Evolutionary conservation across 2,888 invertebrate species (phyloP).

Genomic region (Heliconius ethilla): DNA sequence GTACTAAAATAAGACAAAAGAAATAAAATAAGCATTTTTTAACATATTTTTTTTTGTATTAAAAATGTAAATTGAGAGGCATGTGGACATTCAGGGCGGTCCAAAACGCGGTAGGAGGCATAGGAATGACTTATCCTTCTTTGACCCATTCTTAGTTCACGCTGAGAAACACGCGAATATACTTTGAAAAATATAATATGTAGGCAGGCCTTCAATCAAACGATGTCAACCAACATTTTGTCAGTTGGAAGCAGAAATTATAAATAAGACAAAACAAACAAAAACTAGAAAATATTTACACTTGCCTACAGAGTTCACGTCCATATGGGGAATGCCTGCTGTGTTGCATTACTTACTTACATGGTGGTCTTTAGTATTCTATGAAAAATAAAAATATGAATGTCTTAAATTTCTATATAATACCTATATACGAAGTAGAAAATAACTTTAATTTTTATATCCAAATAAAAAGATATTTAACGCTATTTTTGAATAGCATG

Average conservation of each 20-base stretch:
- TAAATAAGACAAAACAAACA: conserved; percentile 22
- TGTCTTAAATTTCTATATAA: neutral
- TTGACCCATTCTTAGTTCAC: conserved; percentile 70
- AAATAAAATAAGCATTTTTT: neutral
- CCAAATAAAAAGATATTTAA: conserved; percentile 5
- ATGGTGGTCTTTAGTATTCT: conserved; percentile 15
- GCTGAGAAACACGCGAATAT: conserved; percentile 79
- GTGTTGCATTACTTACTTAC: conserved; percentile 9
- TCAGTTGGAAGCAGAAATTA: conserved; percentile 58
- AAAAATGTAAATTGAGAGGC: conserved; percentile 72
- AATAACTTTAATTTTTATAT: neutral
- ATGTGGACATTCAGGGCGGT: conserved; percentile 60
- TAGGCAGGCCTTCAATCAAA: conserved; percentile 64
- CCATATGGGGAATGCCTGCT: conserved; percentile 14
- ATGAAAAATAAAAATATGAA: conserved; percentile 3
- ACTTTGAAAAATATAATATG: conserved; percentile 63
- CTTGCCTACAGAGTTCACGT: conserved; percentile 7
- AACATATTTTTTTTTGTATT: conserved; percentile 50
- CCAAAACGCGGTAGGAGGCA: conserved; percentile 65
- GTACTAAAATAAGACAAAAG: neutral
- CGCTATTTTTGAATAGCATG: conserved; percentile 22
- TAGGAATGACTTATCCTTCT: conserved; percentile 59
- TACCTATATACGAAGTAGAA: neutral
- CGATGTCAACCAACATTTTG: conserved; percentile 60
- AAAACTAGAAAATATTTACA: conserved; percentile 6